These are phyloP conservation scores for Ferrisia virgata DNA, from an alignment of 2,888 invertebrate genomes.

Conservation along the genomic window DNA sequence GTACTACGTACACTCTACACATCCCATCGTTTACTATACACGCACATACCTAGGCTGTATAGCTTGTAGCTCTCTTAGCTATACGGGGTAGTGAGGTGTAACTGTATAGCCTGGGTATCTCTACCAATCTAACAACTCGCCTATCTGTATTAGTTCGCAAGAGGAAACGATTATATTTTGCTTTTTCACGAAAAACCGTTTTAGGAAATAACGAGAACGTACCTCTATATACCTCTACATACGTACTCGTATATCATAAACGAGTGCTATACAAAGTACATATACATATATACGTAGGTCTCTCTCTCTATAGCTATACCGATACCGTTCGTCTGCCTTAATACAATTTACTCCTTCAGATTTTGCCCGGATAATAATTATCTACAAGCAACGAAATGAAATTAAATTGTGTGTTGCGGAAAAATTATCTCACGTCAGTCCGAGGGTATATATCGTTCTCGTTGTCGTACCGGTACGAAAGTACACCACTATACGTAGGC, in stretches of 20 bases:
- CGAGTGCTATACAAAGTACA: background rate
- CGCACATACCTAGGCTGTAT: too few relatives aligned
- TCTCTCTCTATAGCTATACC: background rate
- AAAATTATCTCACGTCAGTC: background rate
- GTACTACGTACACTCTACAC: background rate
- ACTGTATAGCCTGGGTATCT: too few relatives aligned
- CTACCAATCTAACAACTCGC: too few relatives aligned
- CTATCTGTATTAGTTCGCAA: too few relatives aligned
- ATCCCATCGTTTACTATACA: background rate
- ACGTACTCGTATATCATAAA: too few relatives aligned
- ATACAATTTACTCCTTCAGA: slow-evolving; percentile 15
- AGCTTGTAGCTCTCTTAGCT: too few relatives aligned
- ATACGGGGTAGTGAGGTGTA: too few relatives aligned
- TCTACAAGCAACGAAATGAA: background rate
- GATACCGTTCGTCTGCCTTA: background rate
- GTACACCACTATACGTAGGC: background rate
- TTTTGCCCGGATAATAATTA: slow-evolving; percentile 1
- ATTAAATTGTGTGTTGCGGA: background rate
- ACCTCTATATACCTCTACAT: too few relatives aligned
- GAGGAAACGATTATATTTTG: slow-evolving; percentile 17
- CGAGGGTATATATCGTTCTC: background rate
- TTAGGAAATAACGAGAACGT: background rate
- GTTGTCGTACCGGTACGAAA: background rate
- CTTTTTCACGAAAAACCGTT: background rate
- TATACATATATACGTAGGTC: too few relatives aligned